Evolutionary conservation across 1,140 invertebrate species (phyloP), one percentile per base, ranked within the genome.

Genomic region (Dryas iulia): DNA sequence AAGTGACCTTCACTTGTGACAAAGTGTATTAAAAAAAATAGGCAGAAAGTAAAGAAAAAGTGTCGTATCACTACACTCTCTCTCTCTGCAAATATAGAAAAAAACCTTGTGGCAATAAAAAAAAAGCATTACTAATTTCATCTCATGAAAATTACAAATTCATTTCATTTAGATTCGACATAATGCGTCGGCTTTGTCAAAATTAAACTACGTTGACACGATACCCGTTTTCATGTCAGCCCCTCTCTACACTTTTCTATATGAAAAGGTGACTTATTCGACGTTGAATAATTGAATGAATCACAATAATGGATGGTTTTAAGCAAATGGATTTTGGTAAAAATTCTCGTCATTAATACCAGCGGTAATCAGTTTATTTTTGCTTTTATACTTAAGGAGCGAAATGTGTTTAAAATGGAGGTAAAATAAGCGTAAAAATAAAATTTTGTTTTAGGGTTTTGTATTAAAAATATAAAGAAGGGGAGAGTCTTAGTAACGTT

Each of bases 251-350:
- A 53, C 64, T 65, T 75, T 67, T 74, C 73, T 70, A 74, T 74
- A 69, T 47, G 18, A 60, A 74, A 75, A 76, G 72, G 68, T 80
- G 77, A 83, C 82, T 79, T 77, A 78, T 87, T 83, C 79, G 72
- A 75, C 73, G 72, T 76, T 82, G 85, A 87, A 82, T 85, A 82
- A 87, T 87, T 81, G 79, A 84, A 87, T 87, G 84, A 87, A 84
- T 85, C 85, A 81, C 72, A 56, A 69, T 87, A 85, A 86, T 87
- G 85, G 82, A 84, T 54, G 73, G 72, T 80, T 83, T 78, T 79
- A 74, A 78, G 71, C 76, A 81, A 84, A 87, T 82, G 77, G 74
- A 79, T 77, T 71, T 71, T 67, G 79, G 72, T 72, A 47, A 47
- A 47, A 47, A 47, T 1, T 21, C 39, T n/a, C 39, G 18, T 47